Evolutionary conservation across 1,140 invertebrate genomes (phyloP), one percentile per base, ranked within the genome.

Genomic region (Drosophila asahinai): DNA sequence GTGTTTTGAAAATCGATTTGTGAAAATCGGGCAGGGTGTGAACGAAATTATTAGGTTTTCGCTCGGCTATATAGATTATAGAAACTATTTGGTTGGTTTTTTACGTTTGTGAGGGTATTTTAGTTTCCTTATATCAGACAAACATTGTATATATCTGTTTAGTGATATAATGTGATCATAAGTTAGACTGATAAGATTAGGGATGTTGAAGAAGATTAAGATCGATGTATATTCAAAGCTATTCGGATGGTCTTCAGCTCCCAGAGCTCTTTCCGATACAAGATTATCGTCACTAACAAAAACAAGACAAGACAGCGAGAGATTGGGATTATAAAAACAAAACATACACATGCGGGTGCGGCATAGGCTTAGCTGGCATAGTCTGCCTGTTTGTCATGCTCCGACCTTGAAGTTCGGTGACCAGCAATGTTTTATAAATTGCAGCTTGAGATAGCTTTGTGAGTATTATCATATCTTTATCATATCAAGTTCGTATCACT

Each of bases 1-100:
- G 17, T 40, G 54, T 40, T 57, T 40, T 25, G 14, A n/a, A 40
- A 40, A 57, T 57, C 36, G 36, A 57, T 57, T 57, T 36, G 33
- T 36, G 33, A 36, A 36, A 36, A 36, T 36, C 54, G 8, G 0
- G 33, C 30, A 54, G 36, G 36, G 54, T 40, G 54, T n/a, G 8
- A 40, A 57, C 54, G 19, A 40, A 57, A 40, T 55, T 55, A 55
- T 55, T 36, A 33, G 51, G 30, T 17, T 27, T 30, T 30, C 9
- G 1, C 2, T 14, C 27, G 30, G 49, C 9, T 54, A 36, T 54
- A 19, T 15, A 38, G 33, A 55, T 22, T 5, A 11, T 54, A 6
- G 2, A 38, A 55, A 55, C 52, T 22, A 38, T 15, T 55, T 55
- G 1, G 12, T 9, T 22, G 12, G 12, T 15, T 55, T 36, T 55